Conservation (phyloP, 2,888 invertebrate genomes). For the Ophioninae sp. region DNA sequence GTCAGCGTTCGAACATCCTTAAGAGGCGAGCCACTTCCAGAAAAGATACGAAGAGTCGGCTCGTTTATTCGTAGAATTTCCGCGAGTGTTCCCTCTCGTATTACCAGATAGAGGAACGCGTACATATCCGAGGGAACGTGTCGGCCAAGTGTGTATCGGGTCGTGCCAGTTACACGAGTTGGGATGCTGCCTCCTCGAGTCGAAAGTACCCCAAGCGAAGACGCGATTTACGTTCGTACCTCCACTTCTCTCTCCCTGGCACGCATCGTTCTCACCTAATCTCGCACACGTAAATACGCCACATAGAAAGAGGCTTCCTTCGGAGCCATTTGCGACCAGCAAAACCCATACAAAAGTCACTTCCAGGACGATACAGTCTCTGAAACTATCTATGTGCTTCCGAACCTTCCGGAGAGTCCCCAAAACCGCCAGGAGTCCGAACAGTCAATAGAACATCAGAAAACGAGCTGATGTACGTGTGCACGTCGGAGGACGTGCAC, state of each 20-base stretch:
- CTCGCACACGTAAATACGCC: conserved; percentile 25
- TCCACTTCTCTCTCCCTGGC: conserved; percentile 8
- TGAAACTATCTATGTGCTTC: neutral
- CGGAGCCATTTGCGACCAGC: neutral
- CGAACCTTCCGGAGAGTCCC: neutral
- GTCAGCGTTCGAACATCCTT: conserved; percentile 30
- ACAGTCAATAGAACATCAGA: neutral
- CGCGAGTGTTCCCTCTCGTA: conserved; percentile 53
- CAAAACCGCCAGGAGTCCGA: neutral
- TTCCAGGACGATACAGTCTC: neutral
- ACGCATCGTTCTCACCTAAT: conserved; percentile 47
- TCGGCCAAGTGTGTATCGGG: conserved; percentile 54
- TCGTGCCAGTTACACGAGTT: conserved; percentile 55
- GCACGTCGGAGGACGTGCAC: neutral
- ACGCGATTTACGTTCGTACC: conserved; percentile 56
- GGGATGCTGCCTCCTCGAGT: conserved; percentile 45
- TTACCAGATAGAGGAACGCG: conserved; percentile 61
- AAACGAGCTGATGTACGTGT: too few species aligned
- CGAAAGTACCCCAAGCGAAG: conserved; percentile 43
- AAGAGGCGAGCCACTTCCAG: conserved; percentile 29
- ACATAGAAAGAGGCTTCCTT: neutral
- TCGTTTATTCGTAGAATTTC: conserved; percentile 51
- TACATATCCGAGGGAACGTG: conserved; percentile 35
- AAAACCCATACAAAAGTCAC: neutral
- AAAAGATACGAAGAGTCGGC: conserved; percentile 28